A percentile compares a stretch with the other conserved stretches of the same genome.
Conservation (phyloP, 2,113 vertebrate genomes). For the Saiga tatarica region DNA sequence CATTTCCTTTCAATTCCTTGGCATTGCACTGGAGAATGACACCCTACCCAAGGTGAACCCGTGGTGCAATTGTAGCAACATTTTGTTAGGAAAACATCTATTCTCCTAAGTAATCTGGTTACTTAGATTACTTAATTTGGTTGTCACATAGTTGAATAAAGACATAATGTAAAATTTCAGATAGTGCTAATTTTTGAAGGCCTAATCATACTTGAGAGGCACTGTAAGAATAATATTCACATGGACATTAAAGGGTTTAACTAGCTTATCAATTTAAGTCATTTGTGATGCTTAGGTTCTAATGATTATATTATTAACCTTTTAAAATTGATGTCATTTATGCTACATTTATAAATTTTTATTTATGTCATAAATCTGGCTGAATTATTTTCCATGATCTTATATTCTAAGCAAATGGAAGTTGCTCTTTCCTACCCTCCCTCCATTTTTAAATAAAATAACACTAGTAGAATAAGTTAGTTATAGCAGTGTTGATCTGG, state of each 20-base stretch:
- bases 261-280: neutral
- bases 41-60: neutral
- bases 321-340: neutral
- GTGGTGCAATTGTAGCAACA: neutral
- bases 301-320: neutral
- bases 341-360: neutral
- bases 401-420: conserved; percentile 9
- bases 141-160: neutral
- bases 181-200: neutral
- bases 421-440: neutral
- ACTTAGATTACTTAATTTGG: neutral
- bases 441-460: neutral
- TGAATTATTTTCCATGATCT: neutral
- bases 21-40: neutral
- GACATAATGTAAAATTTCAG: neutral
- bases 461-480: neutral
- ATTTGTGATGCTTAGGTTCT: neutral
- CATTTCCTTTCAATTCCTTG: neutral
- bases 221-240: neutral
- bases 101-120: neutral
- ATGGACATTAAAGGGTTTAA: neutral
- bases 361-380: neutral
- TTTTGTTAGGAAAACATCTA: neutral
- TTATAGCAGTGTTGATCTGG: neutral
- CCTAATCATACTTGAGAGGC: neutral